Conservation (phyloP, 2,888 invertebrate species). For the Magallana nippona region DNA sequence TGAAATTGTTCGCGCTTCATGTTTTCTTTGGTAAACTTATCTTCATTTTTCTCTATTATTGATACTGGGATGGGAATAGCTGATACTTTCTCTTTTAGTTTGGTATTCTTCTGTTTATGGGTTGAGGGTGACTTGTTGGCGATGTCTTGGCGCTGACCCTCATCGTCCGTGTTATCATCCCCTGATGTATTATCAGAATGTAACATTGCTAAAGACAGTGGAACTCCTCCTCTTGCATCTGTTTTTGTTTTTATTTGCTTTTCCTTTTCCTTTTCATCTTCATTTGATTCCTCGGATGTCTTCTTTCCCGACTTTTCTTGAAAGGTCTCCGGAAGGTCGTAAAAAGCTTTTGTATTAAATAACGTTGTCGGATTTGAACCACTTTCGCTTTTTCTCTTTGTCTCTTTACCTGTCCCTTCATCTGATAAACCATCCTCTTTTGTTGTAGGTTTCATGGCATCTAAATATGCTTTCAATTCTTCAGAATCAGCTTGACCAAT, state of each 20-base stretch:
- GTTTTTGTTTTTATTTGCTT: too few relatives aligned
- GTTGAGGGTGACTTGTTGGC: background rate
- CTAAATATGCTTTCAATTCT: background rate
- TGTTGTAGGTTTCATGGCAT: background rate
- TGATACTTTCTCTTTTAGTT: background rate
- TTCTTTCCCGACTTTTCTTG: background rate
- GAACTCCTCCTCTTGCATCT: background rate
- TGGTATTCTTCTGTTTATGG: background rate
- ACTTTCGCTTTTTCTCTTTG: background rate
- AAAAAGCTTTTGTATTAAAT: too few relatives aligned
- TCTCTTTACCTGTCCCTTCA: background rate
- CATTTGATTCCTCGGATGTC: background rate
- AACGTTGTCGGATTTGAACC: too few relatives aligned
- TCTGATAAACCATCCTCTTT: background rate
- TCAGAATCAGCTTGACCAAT: constrained; percentile 2
- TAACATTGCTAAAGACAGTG: background rate
- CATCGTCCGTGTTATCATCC: background rate
- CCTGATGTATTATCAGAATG: background rate
- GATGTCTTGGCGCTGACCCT: background rate
- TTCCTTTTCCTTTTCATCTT: background rate
- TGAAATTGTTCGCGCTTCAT: too few relatives aligned
- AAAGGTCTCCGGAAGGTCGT: background rate
- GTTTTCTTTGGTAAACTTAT: too few relatives aligned
- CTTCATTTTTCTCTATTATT: too few relatives aligned
- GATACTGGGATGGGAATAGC: too few relatives aligned